phyloP scores from a whole-genome alignment of 2,797 vertebrate genomes.

The Tolypeutes matacus region DNA sequence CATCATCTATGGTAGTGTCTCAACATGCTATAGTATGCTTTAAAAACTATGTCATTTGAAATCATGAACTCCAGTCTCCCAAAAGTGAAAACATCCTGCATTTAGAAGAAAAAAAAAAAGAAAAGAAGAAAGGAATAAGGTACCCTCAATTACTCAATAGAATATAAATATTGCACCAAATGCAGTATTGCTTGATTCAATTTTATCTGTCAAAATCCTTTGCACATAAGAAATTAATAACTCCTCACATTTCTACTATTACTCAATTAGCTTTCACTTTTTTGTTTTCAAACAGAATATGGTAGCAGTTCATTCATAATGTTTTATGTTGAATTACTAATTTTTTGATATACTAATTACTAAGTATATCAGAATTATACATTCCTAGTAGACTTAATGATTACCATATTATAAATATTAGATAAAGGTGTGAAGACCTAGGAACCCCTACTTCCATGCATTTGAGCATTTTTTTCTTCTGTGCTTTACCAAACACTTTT shows the following conservation, averaged over 20 bases:
- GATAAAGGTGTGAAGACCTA: too few relatives aligned
- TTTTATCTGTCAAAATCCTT: background rate
- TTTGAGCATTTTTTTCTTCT: too few relatives aligned
- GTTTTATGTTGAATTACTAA: background rate
- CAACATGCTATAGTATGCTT: too few relatives aligned
- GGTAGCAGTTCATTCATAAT: too few relatives aligned
- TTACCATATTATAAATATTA: too few relatives aligned
- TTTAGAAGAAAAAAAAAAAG: background rate
- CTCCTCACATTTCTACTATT: background rate
- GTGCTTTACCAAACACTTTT: background rate
- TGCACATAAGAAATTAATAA: conserved; percentile 20
- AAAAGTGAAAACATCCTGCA: background rate
- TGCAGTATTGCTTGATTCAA: background rate
- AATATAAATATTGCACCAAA: background rate
- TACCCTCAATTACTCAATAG: background rate
- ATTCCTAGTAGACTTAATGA: too few relatives aligned
- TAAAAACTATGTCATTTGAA: background rate
- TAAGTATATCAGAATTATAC: too few relatives aligned
- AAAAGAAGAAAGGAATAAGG: background rate
- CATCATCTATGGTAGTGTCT: too few relatives aligned
- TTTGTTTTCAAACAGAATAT: background rate
- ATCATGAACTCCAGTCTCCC: background rate
- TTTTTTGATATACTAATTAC: too few relatives aligned
- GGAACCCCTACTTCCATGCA: too few relatives aligned
- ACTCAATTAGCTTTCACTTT: background rate